A percentile compares a stretch with the other conserved stretches of the same genome.
phyloP scores from a whole-genome alignment of 2,888 invertebrate species.

The Linnaemya vulpina region DNA sequence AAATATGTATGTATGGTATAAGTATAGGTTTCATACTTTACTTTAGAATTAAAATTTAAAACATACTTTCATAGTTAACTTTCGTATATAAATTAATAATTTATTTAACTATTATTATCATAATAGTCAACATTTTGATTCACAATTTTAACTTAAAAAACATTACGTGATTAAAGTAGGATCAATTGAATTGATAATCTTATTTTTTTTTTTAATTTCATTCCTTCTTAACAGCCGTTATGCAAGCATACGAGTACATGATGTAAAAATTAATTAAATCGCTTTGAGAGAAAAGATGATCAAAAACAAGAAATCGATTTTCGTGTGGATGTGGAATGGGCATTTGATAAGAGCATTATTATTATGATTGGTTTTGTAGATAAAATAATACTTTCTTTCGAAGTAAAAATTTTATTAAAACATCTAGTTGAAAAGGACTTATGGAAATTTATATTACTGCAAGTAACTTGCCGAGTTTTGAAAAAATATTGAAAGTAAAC shows the following conservation, averaged over 20 bases:
- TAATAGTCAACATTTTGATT: slow-evolving; percentile 39
- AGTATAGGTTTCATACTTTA: slow-evolving; percentile 10
- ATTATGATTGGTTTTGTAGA: too few species aligned
- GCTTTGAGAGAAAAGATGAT: slow-evolving; percentile 2
- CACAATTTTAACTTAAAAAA: slow-evolving; percentile 34
- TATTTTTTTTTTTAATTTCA: slow-evolving; percentile 6
- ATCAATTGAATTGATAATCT: background rate
- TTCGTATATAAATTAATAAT: slow-evolving; percentile 40
- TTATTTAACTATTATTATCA: slow-evolving; percentile 39
- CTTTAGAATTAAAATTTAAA: slow-evolving; percentile 38
- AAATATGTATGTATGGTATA: slow-evolving; percentile 2
- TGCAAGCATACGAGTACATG: slow-evolving; percentile 2
- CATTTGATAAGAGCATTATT: background rate
- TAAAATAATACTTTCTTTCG: too few species aligned
- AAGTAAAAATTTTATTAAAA: too few species aligned
- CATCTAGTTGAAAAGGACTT: too few species aligned
- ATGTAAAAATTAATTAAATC: background rate
- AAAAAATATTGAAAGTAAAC: too few species aligned
- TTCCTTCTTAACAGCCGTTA: background rate
- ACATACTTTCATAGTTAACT: slow-evolving; percentile 54
- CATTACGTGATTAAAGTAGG: background rate
- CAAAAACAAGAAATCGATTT: background rate
- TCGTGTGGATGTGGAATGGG: background rate
- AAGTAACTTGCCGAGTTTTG: too few species aligned
- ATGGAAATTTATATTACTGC: too few species aligned